phyloP scores from a whole-genome alignment of 2,797 vertebrate species.

The Molothrus aeneus region DNA sequence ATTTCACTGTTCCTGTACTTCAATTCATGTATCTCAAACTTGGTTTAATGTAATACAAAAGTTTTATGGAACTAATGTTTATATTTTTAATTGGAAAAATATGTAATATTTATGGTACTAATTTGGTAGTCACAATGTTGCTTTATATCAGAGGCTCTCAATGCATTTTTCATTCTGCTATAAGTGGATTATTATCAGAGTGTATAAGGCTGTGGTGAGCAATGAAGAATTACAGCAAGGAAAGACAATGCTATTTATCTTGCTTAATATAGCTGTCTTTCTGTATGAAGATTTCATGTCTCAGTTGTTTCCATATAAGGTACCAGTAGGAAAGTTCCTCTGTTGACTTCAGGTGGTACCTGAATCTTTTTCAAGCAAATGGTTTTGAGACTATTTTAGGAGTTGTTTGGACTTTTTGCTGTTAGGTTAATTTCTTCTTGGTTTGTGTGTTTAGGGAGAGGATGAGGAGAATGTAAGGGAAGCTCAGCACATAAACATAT shows the following conservation, averaged over 20 bases:
- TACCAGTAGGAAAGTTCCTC: neutral
- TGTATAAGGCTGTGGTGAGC: neutral
- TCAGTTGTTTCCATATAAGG: neutral
- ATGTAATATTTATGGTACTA: neutral
- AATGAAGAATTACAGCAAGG: neutral
- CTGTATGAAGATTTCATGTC: neutral
- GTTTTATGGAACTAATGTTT: neutral
- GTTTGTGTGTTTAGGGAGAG: neutral
- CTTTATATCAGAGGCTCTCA: neutral
- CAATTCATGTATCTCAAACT: neutral
- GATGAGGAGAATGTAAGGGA: neutral
- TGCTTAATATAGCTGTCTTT: neutral
- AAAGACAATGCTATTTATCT: neutral
- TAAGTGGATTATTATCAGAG: neutral
- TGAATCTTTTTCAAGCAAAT: neutral
- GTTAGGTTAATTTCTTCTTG: neutral
- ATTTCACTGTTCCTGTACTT: neutral
- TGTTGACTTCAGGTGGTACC: neutral
- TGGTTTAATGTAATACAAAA: neutral
- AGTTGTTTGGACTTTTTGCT: neutral
- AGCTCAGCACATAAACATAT: neutral
- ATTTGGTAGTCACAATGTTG: neutral
- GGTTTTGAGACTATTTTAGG: neutral
- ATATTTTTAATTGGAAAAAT: neutral
- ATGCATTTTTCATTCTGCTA: neutral